These are phyloP conservation scores for Sakesphorus luctuosus DNA, from an alignment of 2,113 vertebrate genomes.

Conservation along the genomic window DNA sequence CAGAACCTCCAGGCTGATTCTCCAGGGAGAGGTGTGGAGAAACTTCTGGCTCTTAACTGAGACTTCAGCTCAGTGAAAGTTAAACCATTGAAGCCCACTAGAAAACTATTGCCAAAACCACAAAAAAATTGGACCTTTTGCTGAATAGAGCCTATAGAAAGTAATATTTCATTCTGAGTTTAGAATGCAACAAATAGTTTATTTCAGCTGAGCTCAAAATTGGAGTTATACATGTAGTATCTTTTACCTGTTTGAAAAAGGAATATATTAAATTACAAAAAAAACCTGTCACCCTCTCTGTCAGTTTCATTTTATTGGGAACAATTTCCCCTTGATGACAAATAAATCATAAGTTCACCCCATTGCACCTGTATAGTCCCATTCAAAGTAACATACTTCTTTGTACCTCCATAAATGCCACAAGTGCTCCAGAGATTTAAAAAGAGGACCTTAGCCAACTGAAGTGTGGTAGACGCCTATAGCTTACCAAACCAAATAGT, in stretches of 20 bases:
- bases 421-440: not conserved
- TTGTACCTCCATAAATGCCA: not conserved
- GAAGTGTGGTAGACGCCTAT: not conserved
- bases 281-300: not conserved
- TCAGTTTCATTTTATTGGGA: not conserved
- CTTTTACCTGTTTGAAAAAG: not conserved
- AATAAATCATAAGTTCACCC: not conserved
- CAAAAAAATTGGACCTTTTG: slow-evolving; percentile 37
- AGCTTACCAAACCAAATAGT: slow-evolving; percentile 26
- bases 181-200: not conserved
- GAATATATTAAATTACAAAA: not conserved
- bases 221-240: not conserved
- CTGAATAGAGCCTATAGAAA: slow-evolving; percentile 36
- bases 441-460: not conserved
- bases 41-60: slow-evolving; percentile 60
- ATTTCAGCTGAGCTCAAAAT: slow-evolving; percentile 15
- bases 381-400: not conserved
- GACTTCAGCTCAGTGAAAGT: slow-evolving; percentile 56
- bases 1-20: slow-evolving; percentile 40
- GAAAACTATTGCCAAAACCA: slow-evolving; percentile 41
- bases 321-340: not conserved
- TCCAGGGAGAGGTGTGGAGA: slow-evolving; percentile 48
- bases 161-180: slow-evolving; percentile 12
- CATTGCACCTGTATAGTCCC: not conserved
- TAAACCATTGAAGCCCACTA: slow-evolving; percentile 56